Base-by-base conservation (phyloP, 2,888 invertebrate species). In the Penaeus monodon region DNA sequence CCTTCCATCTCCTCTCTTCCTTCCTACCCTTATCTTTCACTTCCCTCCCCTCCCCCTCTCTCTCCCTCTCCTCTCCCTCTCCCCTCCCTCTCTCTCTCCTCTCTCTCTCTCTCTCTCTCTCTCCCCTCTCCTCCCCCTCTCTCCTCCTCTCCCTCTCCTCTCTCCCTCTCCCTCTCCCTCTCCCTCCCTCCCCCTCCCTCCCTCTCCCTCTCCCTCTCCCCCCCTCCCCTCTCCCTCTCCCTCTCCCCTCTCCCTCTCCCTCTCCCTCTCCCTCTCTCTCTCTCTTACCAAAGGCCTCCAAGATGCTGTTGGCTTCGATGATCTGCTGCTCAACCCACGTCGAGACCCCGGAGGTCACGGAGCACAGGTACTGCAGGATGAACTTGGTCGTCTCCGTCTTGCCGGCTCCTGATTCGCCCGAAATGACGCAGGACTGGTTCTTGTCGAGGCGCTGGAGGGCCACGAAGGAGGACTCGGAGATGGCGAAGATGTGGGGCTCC, bases 241-340 rank as follows among this genome's bases (percentile, higher is more conserved):
- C 6, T 20, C 33, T 14, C 65, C 57, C 57, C 17, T 20, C 57
- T 20, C 14, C 17, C 57, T 3, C 14, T 2, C 57, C 1, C 0
- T 17, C 14, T 0, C 17, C 57, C 57, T 2, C 0, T 17, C 57
- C n/a, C 57, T 27, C 14, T 0, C 63, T 27, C n/a, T 20, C 22
- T 10, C 22, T 92, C 93, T 94, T 93, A 96, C 97, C 97, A 92
- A 98, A 98, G 66, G 97, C 97, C 93, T 98, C 97, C 78, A 98
- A 93, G 90, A 98, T 97, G 24, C 97, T 97, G 92, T 98, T 97
- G 12, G 97, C 97, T 92, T 98, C 98, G 44, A 98, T 94, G 91
- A 98, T 98, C 93, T 98, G 97, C 92, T 98, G 97, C 92, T 98
- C 97, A n/a, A 97, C 96, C 97, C 97, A 98, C 1, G 97, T 96